Base-by-base conservation (phyloP, 2,113 vertebrate species). In the Coregonus clupeaformis region DNA sequence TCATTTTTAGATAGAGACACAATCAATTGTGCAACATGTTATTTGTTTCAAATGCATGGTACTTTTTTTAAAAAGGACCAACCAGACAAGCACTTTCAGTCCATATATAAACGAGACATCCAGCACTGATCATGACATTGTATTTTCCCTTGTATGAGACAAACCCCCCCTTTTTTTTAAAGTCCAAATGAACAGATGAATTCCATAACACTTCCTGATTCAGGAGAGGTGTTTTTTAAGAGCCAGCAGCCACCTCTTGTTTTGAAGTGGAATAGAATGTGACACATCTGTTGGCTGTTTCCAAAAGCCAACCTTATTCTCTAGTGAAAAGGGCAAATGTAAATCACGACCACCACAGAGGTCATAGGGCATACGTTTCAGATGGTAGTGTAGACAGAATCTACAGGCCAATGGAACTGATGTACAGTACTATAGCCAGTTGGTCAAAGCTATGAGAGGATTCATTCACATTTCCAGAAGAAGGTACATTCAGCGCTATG, bases 1-100 rank as follows among this genome's bases (percentile, higher is more conserved):
- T 94, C 85, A 91, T 94, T 94, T 94, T 93, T 93, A 92, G 89
- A 93, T 94, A 93, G 85, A 93, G 87, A 93, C 92, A 88, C 92
- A 82, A 92, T 93, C 91, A 93, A 92, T 93, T 91, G 89, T 90
- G 89, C 90, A 93, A 91, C 91, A 93, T 42, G 86, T 91, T 86
- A 93, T 90, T 91, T 80, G 85, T 86, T 87, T 92, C 89, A 93
- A 55, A 90, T 91, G 89, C 91, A 93, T 88, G 89, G 85, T 80
- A 73, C 47, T 60, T 71, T 88, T 85, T 67, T 66, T 77, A 80
- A 85, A 85, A 80, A 86, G 84, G 88, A 91, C 88, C 88, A 88
- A 91, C 88, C 88, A 90, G 89, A 91, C 91, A 93, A 93, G 92
- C 93, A 94, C 80, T 91, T 90, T 92, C 92, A 94, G 85, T 92